Conservation (phyloP, 1,140 invertebrate species). For the Popillia japonica region DNA sequence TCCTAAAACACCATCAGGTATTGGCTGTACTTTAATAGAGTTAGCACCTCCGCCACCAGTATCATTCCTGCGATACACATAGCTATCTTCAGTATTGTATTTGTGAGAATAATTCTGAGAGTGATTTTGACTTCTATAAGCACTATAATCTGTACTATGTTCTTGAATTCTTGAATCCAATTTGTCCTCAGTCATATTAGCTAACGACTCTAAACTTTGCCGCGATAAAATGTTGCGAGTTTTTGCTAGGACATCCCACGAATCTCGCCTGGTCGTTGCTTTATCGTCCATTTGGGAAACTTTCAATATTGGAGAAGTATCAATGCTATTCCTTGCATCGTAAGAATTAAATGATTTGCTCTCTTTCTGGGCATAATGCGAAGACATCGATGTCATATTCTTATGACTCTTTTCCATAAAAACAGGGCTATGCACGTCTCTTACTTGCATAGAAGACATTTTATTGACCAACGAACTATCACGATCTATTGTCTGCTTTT, state of each 20-base stretch:
- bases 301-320: conserved; percentile 74
- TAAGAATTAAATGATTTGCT: conserved; percentile 58
- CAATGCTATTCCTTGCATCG: conserved; percentile 60
- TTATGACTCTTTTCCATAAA: conserved; percentile 45
- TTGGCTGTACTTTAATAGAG: conserved; percentile 84
- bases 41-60: conserved; percentile 66
- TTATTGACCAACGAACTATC: conserved; percentile 53
- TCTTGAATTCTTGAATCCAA: conserved; percentile 61
- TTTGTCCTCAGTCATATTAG: conserved; percentile 69
- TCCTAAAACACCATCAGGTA: conserved; percentile 85
- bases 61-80: conserved; percentile 41
- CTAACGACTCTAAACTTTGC: conserved; percentile 72
- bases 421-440: conserved; percentile 52
- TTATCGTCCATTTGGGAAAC: conserved; percentile 72
- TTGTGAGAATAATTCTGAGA: conserved; percentile 53
- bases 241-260: conserved; percentile 83
- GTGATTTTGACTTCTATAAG: conserved; percentile 52
- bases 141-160: conserved; percentile 51
- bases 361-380: conserved; percentile 44
- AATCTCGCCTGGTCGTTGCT: conserved; percentile 71
- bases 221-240: conserved; percentile 76
- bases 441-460: conserved; percentile 52
- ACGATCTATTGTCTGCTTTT: conserved; percentile 49
- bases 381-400: conserved; percentile 18
- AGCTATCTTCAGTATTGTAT: conserved; percentile 49